Percentiles rank a stretch among this genome's conserved stretches.
Evolutionary conservation across 1,140 invertebrate genomes (phyloP).

Genomic region (Ooceraea biroi): DNA sequence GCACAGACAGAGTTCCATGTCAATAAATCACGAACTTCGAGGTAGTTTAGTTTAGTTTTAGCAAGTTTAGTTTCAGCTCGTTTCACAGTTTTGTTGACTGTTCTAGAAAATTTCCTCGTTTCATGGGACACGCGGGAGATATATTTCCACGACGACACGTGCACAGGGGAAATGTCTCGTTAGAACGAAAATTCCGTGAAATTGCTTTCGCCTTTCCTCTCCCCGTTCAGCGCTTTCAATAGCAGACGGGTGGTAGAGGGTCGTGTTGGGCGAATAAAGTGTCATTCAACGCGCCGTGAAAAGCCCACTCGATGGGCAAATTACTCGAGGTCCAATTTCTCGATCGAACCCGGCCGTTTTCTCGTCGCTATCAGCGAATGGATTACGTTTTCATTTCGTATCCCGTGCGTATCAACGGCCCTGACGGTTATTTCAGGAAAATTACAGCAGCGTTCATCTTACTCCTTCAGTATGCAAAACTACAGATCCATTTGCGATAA

Average conservation of each 20-base stretch:
- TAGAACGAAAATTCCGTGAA: slow-evolving; percentile 32
- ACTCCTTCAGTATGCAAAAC: not conserved
- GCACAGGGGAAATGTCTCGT: slow-evolving; percentile 13
- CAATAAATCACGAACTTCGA: too few species aligned
- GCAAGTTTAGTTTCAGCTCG: too few species aligned
- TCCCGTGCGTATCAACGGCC: not conserved
- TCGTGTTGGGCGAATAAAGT: not conserved
- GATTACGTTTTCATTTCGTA: slow-evolving; percentile 44
- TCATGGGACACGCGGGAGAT: not conserved
- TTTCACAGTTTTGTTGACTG: too few species aligned
- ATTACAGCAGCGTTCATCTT: not conserved
- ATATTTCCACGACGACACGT: not conserved
- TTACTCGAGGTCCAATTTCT: slow-evolving; percentile 74
- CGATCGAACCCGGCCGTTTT: slow-evolving; percentile 14
- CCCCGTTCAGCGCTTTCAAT: not conserved
- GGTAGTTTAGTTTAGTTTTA: too few species aligned
- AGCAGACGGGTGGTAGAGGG: not conserved
- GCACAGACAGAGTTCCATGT: too few species aligned
- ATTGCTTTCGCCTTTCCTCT: slow-evolving; percentile 28
- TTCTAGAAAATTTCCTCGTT: not conserved
- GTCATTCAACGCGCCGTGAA: slow-evolving; percentile 33
- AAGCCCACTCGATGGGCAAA: slow-evolving; percentile 59
- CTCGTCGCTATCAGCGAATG: slow-evolving; percentile 3
- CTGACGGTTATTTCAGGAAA: slow-evolving; percentile 42
- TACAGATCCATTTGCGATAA: not conserved